A percentile compares a stretch with the other conserved stretches of the same genome.
Conservation (phyloP, 2,797 vertebrate species). For the Coccyzus lansbergi region DNA sequence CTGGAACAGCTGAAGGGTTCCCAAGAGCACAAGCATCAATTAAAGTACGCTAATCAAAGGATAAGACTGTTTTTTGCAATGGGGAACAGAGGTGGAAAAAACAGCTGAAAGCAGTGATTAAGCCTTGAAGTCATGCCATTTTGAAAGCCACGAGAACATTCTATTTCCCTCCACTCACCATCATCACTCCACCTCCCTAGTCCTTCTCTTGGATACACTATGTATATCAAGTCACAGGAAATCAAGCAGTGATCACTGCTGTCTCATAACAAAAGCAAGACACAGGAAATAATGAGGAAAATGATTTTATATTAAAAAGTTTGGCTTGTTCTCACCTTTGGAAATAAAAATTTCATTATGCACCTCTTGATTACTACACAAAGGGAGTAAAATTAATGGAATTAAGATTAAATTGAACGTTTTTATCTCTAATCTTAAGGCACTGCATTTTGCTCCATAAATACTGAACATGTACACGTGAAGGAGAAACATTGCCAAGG, state of each 20-base stretch:
- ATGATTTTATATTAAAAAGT: neutral
- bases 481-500: neutral
- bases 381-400: neutral
- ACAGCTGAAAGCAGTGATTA: neutral
- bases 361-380: neutral
- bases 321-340: neutral
- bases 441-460: constrained; percentile 1
- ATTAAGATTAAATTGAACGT: neutral
- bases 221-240: neutral
- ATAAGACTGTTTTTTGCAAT: neutral
- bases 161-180: neutral
- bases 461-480: neutral
- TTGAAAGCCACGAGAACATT: neutral
- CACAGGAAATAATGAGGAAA: neutral
- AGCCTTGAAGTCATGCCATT: neutral
- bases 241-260: neutral
- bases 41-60: neutral
- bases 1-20: neutral
- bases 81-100: neutral
- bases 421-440: neutral
- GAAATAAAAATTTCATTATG: neutral
- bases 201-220: neutral
- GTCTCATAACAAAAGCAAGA: neutral
- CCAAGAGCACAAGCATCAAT: neutral
- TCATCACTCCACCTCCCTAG: neutral